A percentile compares a stretch with the other conserved stretches of the same genome.
Conservation (phyloP, 2,888 invertebrate genomes). For the Dromius quadrimaculatus region DNA sequence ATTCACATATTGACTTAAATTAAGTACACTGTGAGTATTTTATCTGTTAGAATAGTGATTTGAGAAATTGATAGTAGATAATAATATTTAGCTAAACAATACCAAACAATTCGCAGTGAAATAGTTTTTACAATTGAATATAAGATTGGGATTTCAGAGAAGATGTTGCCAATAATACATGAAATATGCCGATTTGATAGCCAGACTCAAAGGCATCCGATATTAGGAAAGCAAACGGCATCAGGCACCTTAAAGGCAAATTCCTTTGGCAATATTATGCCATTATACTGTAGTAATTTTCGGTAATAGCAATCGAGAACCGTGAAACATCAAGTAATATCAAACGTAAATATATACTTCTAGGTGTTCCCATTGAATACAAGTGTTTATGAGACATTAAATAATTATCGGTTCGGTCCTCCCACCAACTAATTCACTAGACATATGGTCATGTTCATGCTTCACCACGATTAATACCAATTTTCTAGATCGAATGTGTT, state of each 20-base stretch:
- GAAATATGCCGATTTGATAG: conserved; percentile 21
- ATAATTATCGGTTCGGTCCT: conserved; percentile 22
- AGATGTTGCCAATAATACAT: too few species aligned
- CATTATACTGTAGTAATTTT: conserved; percentile 32
- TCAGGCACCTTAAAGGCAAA: conserved; percentile 32
- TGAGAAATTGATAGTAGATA: too few species aligned
- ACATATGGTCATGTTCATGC: background rate
- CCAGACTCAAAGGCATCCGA: conserved; percentile 45
- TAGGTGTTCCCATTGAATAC: conserved; percentile 7
- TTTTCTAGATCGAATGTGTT: background rate
- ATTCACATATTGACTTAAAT: too few species aligned
- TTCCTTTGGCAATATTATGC: conserved; percentile 21
- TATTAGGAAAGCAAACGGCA: conserved; percentile 46
- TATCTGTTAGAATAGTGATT: too few species aligned
- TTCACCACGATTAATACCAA: background rate
- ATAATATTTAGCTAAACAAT: too few species aligned
- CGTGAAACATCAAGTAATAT: conserved; percentile 18
- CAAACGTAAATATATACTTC: conserved; percentile 21
- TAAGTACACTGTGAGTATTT: too few species aligned
- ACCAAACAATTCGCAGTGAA: too few species aligned
- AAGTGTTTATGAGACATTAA: conserved; percentile 3
- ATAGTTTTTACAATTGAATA: too few species aligned
- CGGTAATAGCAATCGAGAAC: conserved; percentile 1
- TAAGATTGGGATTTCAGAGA: too few species aligned
- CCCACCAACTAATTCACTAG: background rate